Base-by-base conservation (phyloP, 2,797 vertebrate species). In the Cryptoprocta ferox region DNA sequence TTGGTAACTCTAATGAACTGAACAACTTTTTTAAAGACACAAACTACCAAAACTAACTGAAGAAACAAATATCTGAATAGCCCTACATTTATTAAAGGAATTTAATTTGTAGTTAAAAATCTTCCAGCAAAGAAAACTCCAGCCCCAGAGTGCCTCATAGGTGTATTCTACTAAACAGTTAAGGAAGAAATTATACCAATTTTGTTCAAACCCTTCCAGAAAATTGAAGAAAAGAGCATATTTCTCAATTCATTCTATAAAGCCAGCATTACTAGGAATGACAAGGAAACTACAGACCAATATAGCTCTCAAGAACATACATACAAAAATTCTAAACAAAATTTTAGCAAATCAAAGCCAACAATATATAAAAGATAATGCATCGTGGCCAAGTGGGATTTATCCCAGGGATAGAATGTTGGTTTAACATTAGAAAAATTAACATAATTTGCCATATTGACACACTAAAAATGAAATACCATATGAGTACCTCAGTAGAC, bases 91-190 rank as follows among this genome's bases (percentile, higher is more conserved):
- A 50, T 76, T 84, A 65, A 87, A 42, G 28, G 73, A 45, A 87
- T 50, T 96, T 37, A 96, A 84, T 59, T 53, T 91, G 28, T 65
- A 84, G 37, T 91, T 97, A 70, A 91, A 87, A 95, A 87, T 13
- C 30, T 84, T 84, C 50, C 66, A 32, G 70, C 32, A 75, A 80
- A 96, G 45, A 80, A 92, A 95, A 59, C 66, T 63, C 68, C n/a
- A 68, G 24, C 30, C 14, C 66, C 26, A 76, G 71, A 78, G 56
- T 12, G 45, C 30, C 66, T 73, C n/a, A 19, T 19, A 48, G 56
- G 42, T 88, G 45, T 94, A 94, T 66, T 82, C 66, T 82, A 84
- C 71, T 37, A 78, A 90, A 84, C n/a, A 93, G 39, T 48, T 63
- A 86, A 85, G 48, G 66, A 76, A 81, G 53, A 96, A 94, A 88